Evolutionary conservation across 1,140 invertebrate genomes (phyloP).

Genomic region (Whitmania pigra): DNA sequence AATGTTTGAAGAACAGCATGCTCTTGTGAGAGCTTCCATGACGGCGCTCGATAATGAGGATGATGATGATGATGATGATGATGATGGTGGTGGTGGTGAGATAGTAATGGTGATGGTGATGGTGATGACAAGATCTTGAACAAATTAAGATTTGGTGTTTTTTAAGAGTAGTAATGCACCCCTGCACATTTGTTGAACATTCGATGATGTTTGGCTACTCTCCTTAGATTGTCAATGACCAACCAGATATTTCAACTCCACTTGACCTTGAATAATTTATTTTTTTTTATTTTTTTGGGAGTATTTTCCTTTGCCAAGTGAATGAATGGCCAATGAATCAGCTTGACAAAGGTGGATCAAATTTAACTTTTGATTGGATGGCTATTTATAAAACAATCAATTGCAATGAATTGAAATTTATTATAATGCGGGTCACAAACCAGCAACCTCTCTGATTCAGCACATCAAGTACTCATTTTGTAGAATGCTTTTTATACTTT

Average conservation of each 20-base stretch:
- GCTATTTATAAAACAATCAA: too few relatives aligned
- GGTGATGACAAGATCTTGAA: not conserved
- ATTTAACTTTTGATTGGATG: too few relatives aligned
- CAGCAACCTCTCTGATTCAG: too few relatives aligned
- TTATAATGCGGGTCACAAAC: too few relatives aligned
- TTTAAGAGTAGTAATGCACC: not conserved
- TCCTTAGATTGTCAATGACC: too few relatives aligned
- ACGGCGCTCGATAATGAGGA: not conserved
- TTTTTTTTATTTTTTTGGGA: not conserved
- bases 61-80: constrained; percentile 12
- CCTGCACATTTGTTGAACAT: not conserved
- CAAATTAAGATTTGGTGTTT: not conserved
- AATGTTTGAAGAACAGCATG: not conserved
- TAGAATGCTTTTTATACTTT: too few relatives aligned
- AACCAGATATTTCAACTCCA: too few relatives aligned
- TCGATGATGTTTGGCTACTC: not conserved
- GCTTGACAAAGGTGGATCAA: too few relatives aligned
- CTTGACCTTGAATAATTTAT: not conserved
- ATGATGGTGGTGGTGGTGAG: not conserved
- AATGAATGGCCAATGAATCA: too few relatives aligned
- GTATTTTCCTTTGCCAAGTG: too few relatives aligned
- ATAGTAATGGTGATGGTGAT: not conserved
- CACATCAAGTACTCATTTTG: too few relatives aligned
- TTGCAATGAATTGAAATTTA: too few relatives aligned
- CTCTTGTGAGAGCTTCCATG: not conserved